Base-by-base conservation (phyloP, 2,888 invertebrate species). In the Ligdia adustata region DNA sequence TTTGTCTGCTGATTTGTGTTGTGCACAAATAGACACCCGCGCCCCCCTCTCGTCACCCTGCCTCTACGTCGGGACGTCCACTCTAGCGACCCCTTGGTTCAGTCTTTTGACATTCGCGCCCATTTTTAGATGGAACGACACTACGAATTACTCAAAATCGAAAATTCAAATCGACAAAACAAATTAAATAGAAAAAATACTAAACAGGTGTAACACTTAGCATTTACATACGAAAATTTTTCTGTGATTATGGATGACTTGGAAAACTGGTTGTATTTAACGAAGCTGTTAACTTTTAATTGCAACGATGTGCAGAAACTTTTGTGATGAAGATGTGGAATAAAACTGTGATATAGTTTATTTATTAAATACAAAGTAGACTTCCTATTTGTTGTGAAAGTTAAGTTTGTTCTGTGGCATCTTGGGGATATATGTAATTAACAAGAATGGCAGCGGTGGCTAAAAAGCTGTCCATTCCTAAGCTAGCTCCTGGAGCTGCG, bases 41-140 rank as follows among this genome's bases (percentile, higher is more conserved):
- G 57, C 72, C 78, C 78, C 79, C 75, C 76, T 78, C 74, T 67
- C 64, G 44, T 58, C 43, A 26, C 57, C 66, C 39, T 11, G 66
- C 64, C 70, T 56, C 66, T 62, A 59, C 61, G 62, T 66, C 72
- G 58, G 63, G 69, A 63, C 71, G 68, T 69, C 70, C 64, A 73
- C 71, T 70, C 65, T 67, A 69, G 61, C 82, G 79, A 82, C 83
- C 82, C 81, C 77, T 71, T 75, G 31, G 77, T 72, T 88, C 85
- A 88, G 89, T 89, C 88, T 84, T 87, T 88, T 87, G 89, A 83
- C 85, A 82, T 84, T 79, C 89, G 89, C 87, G 79, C 82, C 84
- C 87, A 83, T 85, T 88, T 89, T 88, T 82, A 87, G 81, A 86
- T 87, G 83, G 78, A 86, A 85, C 87, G 81, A 86, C 64, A 72